These are phyloP conservation scores for Tangara arthus DNA, from an alignment of 2,797 vertebrate species.

Conservation along the genomic window DNA sequence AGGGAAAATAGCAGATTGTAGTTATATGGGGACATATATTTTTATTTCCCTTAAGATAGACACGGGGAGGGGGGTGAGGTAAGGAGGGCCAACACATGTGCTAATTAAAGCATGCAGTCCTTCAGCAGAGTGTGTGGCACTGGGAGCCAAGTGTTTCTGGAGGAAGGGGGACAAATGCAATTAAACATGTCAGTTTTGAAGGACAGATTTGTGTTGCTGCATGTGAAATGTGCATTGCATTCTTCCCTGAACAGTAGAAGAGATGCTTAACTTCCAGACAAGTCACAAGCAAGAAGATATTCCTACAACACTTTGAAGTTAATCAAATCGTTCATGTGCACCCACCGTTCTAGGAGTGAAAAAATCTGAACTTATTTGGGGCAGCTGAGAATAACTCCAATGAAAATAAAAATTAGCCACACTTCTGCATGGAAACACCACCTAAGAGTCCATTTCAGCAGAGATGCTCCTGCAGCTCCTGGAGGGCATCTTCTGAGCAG, in stretches of 20 bases:
- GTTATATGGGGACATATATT: slow-evolving; percentile 68
- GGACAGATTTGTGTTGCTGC: slow-evolving; percentile 27
- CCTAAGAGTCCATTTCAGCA: neutral
- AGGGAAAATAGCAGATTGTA: slow-evolving; percentile 64
- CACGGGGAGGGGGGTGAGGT: neutral
- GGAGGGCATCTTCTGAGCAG: neutral
- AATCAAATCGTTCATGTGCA: neutral
- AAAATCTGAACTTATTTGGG: neutral
- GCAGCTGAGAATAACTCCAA: neutral
- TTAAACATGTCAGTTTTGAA: slow-evolving; percentile 45
- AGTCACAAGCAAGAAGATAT: neutral
- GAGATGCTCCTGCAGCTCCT: neutral
- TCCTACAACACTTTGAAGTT: neutral
- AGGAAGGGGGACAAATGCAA: slow-evolving; percentile 4
- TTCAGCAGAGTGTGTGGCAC: neutral
- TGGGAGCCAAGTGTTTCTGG: slow-evolving; percentile 43
- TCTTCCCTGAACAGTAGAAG: neutral
- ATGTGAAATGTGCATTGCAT: neutral
- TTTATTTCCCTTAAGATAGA: slow-evolving; percentile 66
- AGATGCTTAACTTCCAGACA: slow-evolving; percentile 8
- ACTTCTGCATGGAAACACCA: neutral
- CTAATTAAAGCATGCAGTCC: slow-evolving; percentile 50
- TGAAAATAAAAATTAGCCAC: neutral
- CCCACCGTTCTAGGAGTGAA: neutral
- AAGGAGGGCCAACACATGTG: slow-evolving; percentile 40